Conservation (phyloP, 2,797 vertebrate species). For the Catostomus latipinnis region DNA sequence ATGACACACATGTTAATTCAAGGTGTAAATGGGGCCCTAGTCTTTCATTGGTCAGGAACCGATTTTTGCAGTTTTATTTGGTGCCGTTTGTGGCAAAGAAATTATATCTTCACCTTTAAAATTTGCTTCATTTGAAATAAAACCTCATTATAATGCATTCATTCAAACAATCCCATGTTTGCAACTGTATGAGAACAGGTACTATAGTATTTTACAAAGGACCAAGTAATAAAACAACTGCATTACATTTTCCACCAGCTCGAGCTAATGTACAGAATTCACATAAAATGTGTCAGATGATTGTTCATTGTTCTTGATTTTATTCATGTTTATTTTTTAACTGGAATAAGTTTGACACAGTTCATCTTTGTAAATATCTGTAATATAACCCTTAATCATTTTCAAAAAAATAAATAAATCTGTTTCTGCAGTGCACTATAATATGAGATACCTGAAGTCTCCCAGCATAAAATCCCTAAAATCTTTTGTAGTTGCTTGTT, state of each 20-base stretch:
- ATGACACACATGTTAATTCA: no score
- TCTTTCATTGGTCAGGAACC: no score
- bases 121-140: neutral
- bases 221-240: conserved; percentile 27
- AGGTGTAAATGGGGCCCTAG: no score
- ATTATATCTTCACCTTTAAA: neutral
- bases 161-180: neutral
- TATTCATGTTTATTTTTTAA: conserved; percentile 12
- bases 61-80: no score
- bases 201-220: conserved; percentile 5
- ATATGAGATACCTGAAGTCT: conserved; percentile 12
- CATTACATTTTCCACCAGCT: conserved; percentile 8
- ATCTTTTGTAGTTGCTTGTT: neutral
- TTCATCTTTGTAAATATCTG: conserved; percentile 78
- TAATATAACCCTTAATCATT: conserved; percentile 62
- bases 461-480: neutral
- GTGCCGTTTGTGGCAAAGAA: no score
- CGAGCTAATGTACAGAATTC: conserved; percentile 29
- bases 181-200: conserved; percentile 19
- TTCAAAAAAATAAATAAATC: conserved; percentile 17
- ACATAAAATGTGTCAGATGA: neutral
- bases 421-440: conserved; percentile 24
- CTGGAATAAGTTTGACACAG: conserved; percentile 68
- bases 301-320: neutral
- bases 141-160: no score